Base-by-base conservation (phyloP, 2,888 invertebrate genomes). In the Copidosoma aretas region DNA sequence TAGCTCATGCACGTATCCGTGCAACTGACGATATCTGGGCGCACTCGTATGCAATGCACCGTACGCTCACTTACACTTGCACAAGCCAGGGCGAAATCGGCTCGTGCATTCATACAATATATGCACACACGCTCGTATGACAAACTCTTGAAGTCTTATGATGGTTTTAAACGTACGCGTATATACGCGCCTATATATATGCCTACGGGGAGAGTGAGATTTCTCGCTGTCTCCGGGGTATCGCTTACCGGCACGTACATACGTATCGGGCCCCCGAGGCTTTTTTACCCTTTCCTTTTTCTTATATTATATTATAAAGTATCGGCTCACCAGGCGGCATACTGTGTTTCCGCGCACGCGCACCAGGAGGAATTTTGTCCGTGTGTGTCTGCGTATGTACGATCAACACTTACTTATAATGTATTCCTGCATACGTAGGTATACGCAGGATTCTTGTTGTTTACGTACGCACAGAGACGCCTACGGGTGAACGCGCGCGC, bases 291-390 rank as follows among this genome's bases (percentile, higher is more conserved):
- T 46, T 17, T 17, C 12, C 43, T 56, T 60, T 56, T 62, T 66
- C 63, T 66, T 60, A 43, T 60, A 53, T 61, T 64, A 57, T 65
- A 52, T 63, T 62, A 65, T 71, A 71, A 68, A 71, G 68, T 71
- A 71, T 71, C 71, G 68, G 8, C 25, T 71, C 71, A 57, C 68
- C 10, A 4, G 8, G n/a, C 12, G 32, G 41, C 49, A 53, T 68
- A 68, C 68, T 63, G 67, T 63, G 54, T 71, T 71, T 60, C 68
- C 22, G 19, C 15, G 25, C 39, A 51, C n/a, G 57, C 43, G 22
- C 46, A 17, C 32, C 24, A 19, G 10, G 10, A 54, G 51, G 52
- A 58, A 51, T 59, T 58, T 64, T 58, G 46, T 32, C 53, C 21
- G n/a, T 2, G 21, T 32, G 8, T 32, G 32, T 32, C 3, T 32